phyloP scores from a whole-genome alignment of 2,888 invertebrate genomes.

The Rotaria sp. region DNA sequence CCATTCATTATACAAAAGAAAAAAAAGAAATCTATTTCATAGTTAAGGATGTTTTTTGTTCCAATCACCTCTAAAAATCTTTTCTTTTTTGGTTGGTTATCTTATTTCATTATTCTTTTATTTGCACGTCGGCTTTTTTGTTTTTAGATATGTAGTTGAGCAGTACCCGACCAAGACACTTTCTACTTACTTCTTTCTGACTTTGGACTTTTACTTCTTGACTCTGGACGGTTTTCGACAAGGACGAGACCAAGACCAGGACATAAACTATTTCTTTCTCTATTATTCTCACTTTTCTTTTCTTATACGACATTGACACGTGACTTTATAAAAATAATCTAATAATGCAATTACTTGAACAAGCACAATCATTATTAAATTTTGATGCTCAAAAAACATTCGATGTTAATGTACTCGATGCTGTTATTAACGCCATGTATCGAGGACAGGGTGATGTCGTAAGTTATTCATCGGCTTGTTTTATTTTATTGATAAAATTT shows the following conservation, averaged over 20 bases:
- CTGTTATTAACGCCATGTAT: slow-evolving; percentile 37
- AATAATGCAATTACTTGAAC: slow-evolving; percentile 37
- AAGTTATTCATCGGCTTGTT: neutral
- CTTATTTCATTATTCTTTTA: too few relatives aligned
- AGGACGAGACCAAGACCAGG: neutral
- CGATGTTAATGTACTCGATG: slow-evolving; percentile 39
- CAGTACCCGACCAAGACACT: neutral
- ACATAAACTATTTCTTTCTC: neutral
- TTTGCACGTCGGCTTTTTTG: neutral
- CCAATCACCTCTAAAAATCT: too few relatives aligned
- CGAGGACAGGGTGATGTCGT: slow-evolving; percentile 33
- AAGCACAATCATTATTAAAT: slow-evolving; percentile 37
- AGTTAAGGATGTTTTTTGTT: neutral
- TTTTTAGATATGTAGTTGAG: neutral
- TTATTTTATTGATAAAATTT: neutral
- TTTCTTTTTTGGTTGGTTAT: too few relatives aligned
- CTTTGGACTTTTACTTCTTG: slow-evolving; percentile 11
- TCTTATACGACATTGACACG: neutral
- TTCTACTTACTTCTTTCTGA: neutral
- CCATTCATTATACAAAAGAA: neutral
- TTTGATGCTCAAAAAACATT: slow-evolving; percentile 34
- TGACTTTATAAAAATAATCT: neutral
- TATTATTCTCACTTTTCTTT: neutral
- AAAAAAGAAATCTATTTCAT: neutral
- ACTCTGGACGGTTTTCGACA: slow-evolving; percentile 8